Conservation (phyloP, 2,113 vertebrate species). For the Rousettus leschenaultii region DNA sequence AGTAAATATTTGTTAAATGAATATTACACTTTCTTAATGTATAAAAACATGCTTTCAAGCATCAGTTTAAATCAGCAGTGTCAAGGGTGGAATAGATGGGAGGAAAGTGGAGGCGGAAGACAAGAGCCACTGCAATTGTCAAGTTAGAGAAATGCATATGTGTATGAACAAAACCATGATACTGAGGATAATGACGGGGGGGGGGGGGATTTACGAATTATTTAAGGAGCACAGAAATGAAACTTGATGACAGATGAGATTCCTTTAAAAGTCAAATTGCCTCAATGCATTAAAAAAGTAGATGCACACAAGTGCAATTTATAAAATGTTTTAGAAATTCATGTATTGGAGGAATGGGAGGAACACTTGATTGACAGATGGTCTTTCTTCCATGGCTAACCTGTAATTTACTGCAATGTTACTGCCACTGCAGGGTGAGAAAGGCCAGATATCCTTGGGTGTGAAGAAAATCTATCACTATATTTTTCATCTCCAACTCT, state of each 20-base stretch:
- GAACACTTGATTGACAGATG: not conserved
- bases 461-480: not conserved
- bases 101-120: not conserved
- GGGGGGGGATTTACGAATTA: slow-evolving; percentile 4
- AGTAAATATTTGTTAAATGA: not conserved
- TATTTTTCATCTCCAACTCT: not conserved
- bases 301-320: not conserved
- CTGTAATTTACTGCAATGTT: not conserved
- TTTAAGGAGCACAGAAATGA: not conserved
- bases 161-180: not conserved
- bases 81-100: not conserved
- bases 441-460: not conserved
- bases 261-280: slow-evolving; percentile 28
- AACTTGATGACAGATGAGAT: slow-evolving; percentile 29
- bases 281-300: not conserved
- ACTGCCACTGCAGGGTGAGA: not conserved
- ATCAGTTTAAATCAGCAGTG: slow-evolving; percentile 10
- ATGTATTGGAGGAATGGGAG: not conserved
- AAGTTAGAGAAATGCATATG: not conserved
- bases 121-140: not conserved
- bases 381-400: not conserved
- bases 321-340: slow-evolving; percentile 17
- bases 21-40: not conserved
- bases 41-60: slow-evolving; percentile 12
- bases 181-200: not conserved